Conservation (phyloP, 2,888 invertebrate species). For the Odontomyia ornata region DNA sequence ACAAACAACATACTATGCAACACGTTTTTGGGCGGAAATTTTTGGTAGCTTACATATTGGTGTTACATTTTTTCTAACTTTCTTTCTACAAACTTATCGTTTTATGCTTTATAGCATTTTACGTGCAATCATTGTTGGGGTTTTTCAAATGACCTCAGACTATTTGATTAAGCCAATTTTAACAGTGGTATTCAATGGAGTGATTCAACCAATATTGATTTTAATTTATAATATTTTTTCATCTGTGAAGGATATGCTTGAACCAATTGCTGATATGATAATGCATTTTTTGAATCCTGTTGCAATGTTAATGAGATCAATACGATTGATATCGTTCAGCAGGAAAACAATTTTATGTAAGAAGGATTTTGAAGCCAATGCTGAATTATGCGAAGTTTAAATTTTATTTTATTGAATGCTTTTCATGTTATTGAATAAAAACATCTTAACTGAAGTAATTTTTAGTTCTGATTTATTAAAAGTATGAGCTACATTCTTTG, state of each 20-base stretch:
- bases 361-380: neutral
- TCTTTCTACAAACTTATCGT: constrained; percentile 69
- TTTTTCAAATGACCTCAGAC: constrained; percentile 72
- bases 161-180: constrained; percentile 73
- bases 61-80: constrained; percentile 69
- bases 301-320: constrained; percentile 55
- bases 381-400: too few relatives aligned
- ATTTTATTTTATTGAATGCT: too few relatives aligned
- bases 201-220: constrained; percentile 75
- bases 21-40: constrained; percentile 74
- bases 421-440: too few relatives aligned
- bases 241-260: constrained; percentile 70
- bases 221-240: constrained; percentile 70
- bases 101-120: constrained; percentile 69
- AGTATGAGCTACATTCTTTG: too few relatives aligned
- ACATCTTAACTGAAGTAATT: too few relatives aligned
- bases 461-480: too few relatives aligned
- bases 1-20: constrained; percentile 69
- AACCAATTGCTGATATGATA: constrained; percentile 69
- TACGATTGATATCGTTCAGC: constrained; percentile 54
- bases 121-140: constrained; percentile 70
- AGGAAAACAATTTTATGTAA: constrained; percentile 22
- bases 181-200: constrained; percentile 71
- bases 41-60: constrained; percentile 72
- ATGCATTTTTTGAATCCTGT: constrained; percentile 63